Evolutionary conservation across 2,888 invertebrate species (phyloP), one percentile per base, ranked within the genome.

Genomic region (Operophtera brumata): DNA sequence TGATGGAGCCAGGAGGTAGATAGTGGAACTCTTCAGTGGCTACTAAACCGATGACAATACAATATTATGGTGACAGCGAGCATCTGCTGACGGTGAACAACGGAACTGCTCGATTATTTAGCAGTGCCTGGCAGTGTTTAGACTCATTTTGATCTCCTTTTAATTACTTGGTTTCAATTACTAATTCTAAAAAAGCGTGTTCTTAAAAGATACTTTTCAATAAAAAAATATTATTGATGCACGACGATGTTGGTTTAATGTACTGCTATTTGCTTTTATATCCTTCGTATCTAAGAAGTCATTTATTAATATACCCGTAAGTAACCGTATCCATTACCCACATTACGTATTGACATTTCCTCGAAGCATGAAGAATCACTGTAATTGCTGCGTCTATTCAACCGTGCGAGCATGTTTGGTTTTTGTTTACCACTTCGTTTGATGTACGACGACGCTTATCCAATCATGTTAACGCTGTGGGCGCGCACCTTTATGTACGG

Each of bases 371-470:
- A 77, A 71, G 75, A 73, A 80, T 75, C 55, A 55, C 65, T 51
- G 71, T 78, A 82, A 83, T 80, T 80, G 75, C 72, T 61, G 65
- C 66, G 72, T 74, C 80, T 78, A 79, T 81, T 75, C 82, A 73
- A 73, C 63, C 61, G 43, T 36, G 5, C 40, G 34, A 30, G 30
- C 2, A 77, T 73, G 73, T 72, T 76, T 62, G 70, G 65, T 71
- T 78, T 80, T 84, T 87, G 85, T 86, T 83, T 84, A 75, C 69
- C 65, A 64, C 62, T 47, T 55, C 75, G 71, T 86, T 88, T 88
- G 89, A 89, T 87, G 84, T 87, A 76, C 75, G 68, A 69, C 68
- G 81, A 77, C 37, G 46, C 80, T 88, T 86, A 89, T 86, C 87
- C 86, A 88, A 88, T 88, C 86, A 83, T 62, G 80, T 78, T 84